Percentiles rank a stretch among this genome's conserved stretches.
Evolutionary conservation across 2,888 invertebrate species (phyloP).

Genomic region (Agriopis marginaria): DNA sequence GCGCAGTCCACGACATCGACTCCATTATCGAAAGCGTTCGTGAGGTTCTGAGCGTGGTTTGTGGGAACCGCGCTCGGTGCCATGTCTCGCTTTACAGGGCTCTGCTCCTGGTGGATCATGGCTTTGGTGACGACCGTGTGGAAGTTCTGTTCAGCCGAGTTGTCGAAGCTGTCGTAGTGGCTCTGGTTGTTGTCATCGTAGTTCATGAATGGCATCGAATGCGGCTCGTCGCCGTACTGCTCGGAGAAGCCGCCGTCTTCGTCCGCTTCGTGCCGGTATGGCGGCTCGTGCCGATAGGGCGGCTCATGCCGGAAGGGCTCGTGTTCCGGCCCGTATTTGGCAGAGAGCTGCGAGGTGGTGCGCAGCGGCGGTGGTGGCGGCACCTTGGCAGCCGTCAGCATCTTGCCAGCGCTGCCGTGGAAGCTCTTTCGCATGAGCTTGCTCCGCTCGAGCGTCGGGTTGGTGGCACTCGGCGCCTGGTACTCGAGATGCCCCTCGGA

Average conservation of each 20-base stretch:
- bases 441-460: conserved; percentile 94
- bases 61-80: conserved; percentile 62
- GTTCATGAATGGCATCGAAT: conserved; percentile 87
- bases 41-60: conserved; percentile 74
- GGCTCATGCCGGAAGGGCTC: conserved; percentile 54
- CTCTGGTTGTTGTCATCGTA: conserved; percentile 77
- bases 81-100: conserved; percentile 86
- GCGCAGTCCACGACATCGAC: conserved; percentile 89
- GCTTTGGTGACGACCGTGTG: conserved; percentile 93
- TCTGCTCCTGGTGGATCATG: conserved; percentile 94
- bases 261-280: conserved; percentile 75
- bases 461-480: conserved; percentile 87
- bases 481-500: conserved; percentile 96
- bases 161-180: conserved; percentile 75
- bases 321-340: conserved; percentile 81
- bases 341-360: conserved; percentile 94
- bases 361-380: conserved; percentile 94
- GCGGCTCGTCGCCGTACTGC: conserved; percentile 85
- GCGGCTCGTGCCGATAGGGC: conserved; percentile 59
- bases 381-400: conserved; percentile 93
- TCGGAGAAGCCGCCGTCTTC: conserved; percentile 83
- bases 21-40: conserved; percentile 77
- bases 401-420: conserved; percentile 93
- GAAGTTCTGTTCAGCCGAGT: conserved; percentile 78
- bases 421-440: conserved; percentile 96